These are phyloP conservation scores for Helicolenus hilgendorfi DNA, from an alignment of 2,797 vertebrate genomes.

Conservation along the genomic window DNA sequence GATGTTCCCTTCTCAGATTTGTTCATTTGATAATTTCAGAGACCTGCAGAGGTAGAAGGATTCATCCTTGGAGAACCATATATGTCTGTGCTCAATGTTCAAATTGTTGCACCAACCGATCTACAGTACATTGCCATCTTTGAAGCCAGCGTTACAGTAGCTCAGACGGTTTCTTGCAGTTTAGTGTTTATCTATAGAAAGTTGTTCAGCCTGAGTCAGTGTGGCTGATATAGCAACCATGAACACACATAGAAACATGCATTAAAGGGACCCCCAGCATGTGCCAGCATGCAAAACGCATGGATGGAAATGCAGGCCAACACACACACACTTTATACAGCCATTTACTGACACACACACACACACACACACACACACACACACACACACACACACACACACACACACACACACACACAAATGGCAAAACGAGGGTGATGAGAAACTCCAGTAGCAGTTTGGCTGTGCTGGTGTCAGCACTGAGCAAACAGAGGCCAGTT, in stretches of 20 bases:
- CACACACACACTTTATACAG: not conserved
- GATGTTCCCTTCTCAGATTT: not conserved
- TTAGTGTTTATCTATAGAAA: not conserved
- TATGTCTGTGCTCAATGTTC: not conserved
- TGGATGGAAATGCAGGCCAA: slow-evolving; percentile 1
- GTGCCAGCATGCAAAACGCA: slow-evolving; percentile 28
- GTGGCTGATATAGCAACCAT: not conserved
- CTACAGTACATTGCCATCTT: not conserved
- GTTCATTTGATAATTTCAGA: not conserved
- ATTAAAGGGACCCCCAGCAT: not conserved
- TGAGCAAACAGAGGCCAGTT: slow-evolving; percentile 89
- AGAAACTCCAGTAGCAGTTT: slow-evolving; percentile 78
- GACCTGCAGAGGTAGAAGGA: not conserved
- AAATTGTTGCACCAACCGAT: not conserved
- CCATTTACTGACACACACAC: slow-evolving; percentile 29
- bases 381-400: slow-evolving; percentile 23
- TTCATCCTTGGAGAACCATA: not conserved
- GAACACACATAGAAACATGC: not conserved
- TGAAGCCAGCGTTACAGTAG: not conserved
- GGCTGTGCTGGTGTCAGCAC: slow-evolving; percentile 76
- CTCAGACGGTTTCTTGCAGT: not conserved
- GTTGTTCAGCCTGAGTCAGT: not conserved
- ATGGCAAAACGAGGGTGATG: slow-evolving; percentile 42
- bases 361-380: slow-evolving; percentile 52
- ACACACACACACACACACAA: slow-evolving; percentile 43